Evolutionary conservation across 1,140 invertebrate species (phyloP).

Genomic region (Bilobella aurantiaca): DNA sequence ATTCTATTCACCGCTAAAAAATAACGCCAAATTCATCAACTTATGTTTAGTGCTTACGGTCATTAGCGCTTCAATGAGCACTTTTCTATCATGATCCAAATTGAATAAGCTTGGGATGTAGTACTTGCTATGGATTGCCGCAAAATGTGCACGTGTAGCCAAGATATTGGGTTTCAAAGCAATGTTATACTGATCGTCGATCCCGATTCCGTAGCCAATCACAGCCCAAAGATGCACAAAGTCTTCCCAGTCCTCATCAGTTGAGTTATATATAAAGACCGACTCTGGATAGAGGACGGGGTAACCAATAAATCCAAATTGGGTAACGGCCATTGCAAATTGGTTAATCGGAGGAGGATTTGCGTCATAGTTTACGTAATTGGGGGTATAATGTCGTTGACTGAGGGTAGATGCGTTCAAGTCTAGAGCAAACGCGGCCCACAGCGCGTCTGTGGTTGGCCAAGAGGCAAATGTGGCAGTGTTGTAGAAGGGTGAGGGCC

Average conservation of each 20-base stretch:
- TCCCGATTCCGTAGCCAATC: not conserved
- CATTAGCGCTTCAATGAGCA: not conserved
- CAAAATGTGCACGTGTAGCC: not conserved
- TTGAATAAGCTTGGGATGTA: not conserved
- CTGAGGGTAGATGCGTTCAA: not conserved
- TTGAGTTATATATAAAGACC: not conserved
- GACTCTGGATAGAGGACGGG: not conserved
- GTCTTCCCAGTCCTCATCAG: not conserved
- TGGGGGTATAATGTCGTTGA: not conserved
- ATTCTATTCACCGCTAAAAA: too few species aligned
- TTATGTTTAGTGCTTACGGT: too few species aligned
- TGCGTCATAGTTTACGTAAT: not conserved
- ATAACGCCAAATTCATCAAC: too few species aligned
- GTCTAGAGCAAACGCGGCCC: not conserved
- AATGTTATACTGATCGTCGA: constrained; percentile 2
- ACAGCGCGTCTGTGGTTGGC: not conserved
- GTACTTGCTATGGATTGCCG: not conserved
- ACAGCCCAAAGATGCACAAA: constrained; percentile 6
- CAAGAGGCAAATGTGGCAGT: not conserved
- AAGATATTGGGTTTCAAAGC: not conserved
- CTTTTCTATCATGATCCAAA: not conserved
- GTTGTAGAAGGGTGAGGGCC: not conserved
- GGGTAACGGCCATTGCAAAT: not conserved
- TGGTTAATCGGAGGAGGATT: not conserved
- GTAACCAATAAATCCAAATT: not conserved